phyloP scores from a whole-genome alignment of 2,888 invertebrate genomes.

The Hyalella azteca region DNA sequence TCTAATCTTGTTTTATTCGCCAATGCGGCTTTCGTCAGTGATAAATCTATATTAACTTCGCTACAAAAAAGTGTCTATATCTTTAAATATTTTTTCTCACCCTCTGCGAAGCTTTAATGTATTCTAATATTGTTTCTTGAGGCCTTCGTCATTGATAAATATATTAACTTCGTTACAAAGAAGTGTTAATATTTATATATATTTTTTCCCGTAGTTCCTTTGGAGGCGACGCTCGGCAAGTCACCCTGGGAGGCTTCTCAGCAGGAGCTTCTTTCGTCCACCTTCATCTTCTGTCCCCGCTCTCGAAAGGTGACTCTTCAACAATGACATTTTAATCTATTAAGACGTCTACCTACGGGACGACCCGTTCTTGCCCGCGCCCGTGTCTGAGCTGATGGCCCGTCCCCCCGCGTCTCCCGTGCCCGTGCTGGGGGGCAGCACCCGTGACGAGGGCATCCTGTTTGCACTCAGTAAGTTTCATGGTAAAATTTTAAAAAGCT shows the following conservation, averaged over 20 bases:
- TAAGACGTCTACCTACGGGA: conserved; percentile 59
- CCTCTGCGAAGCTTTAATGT: too few species aligned
- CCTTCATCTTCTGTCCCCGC: conserved; percentile 53
- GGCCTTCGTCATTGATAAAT: neutral
- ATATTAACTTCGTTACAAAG: neutral
- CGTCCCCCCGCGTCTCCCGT: conserved; percentile 37
- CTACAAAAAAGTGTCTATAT: too few species aligned
- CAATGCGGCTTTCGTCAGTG: too few species aligned
- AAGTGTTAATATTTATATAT: too few species aligned
- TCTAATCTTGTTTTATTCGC: too few species aligned
- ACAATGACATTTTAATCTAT: too few species aligned
- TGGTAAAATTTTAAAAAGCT: too few species aligned
- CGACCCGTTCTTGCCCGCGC: conserved; percentile 57
- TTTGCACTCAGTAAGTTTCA: conserved; percentile 51
- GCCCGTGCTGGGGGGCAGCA: conserved; percentile 50
- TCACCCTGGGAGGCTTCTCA: conserved; percentile 62
- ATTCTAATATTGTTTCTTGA: too few species aligned
- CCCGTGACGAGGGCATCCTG: conserved; percentile 51
- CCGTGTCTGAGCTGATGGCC: conserved; percentile 34
- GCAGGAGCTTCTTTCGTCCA: conserved; percentile 61
- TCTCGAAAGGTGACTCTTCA: conserved; percentile 49
- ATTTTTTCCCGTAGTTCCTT: conserved; percentile 56
- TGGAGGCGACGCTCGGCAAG: conserved; percentile 61
- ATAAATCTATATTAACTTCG: too few species aligned
- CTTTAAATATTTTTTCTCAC: too few species aligned